Evolutionary conservation across 1,140 invertebrate species (phyloP), one percentile per base, ranked within the genome.

Genomic region (Schmidtea mediterranea): DNA sequence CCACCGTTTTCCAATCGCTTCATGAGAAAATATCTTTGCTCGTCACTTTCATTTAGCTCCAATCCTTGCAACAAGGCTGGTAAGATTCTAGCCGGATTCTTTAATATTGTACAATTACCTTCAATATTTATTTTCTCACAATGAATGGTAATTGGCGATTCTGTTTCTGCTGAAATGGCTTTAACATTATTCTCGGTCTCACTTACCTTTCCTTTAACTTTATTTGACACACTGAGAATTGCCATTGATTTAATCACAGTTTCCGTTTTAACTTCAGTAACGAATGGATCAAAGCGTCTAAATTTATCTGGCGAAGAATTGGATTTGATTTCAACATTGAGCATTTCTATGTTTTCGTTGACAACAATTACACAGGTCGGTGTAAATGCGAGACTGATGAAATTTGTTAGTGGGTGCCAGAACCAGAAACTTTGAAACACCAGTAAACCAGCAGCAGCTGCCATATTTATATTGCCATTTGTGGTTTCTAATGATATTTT

Each of bases 371-470:
- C 59, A 59, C 81, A 87, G 0, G 89, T 94, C 1, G 92, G 90
- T 0, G 82, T 84, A 59, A 97, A 95, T 1, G 89, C 81, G 47
- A 98, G 67, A 2, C 83, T 83, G 38, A 97, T 66, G 56, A 90
- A 95, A 62, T 95, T 84, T 0, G 84, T 77, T 43, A 97, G 67
- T 0, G 92, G 90, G 73, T 92, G 97, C 92, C 92, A 98, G 62
- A 94, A 98, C 92, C 92, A 98, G 63, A 94, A 94, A 62, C 98
- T 92, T 0, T 84, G 87, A 64, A 98, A 98, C 0, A 95, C 79
- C 38, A 97, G 63, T 63, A 89, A 80, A n/a, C 92, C 92, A 1
- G 97, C 89, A 2, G 97, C 84, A 2, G 84, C 82, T 43, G 84
- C 71, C 76, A 95, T 82, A 64, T 94, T 90, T 43, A 82, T 90